A percentile compares a stretch with the other conserved stretches of the same genome.
phyloP scores from a whole-genome alignment of 2,113 vertebrate species.

The Eudyptes chrysolophus region DNA sequence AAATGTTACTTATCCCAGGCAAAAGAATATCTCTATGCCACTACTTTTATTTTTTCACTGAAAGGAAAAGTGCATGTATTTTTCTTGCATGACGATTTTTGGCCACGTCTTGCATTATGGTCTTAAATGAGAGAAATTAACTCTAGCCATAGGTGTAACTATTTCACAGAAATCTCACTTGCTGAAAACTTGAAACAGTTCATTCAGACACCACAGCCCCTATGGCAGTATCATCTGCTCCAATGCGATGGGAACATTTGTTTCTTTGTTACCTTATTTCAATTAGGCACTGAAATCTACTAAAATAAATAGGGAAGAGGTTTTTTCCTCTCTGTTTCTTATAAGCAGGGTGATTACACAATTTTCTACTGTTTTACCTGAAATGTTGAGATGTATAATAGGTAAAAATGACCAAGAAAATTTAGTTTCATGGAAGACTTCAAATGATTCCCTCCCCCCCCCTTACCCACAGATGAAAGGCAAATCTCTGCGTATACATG shows the following conservation, averaged over 20 bases:
- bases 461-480: neutral
- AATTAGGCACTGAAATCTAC: neutral
- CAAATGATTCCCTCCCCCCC: fast-evolving
- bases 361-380: neutral
- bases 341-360: neutral
- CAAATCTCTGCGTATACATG: neutral
- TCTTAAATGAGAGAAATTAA: neutral
- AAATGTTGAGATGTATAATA: neutral
- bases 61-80: fast-evolving
- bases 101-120: neutral
- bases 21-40: neutral
- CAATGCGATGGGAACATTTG: neutral
- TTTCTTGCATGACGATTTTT: neutral
- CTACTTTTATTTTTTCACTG: neutral
- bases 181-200: neutral
- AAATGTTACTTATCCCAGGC: neutral
- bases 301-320: neutral
- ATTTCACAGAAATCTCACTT: neutral
- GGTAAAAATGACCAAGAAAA: neutral
- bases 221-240: neutral
- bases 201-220: neutral
- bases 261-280: neutral
- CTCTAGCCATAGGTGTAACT: fast-evolving
- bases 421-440: neutral
- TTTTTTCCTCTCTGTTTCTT: neutral